These are phyloP conservation scores for Phrynocephalus versicolor DNA, from an alignment of 2,113 vertebrate genomes.

Conservation along the genomic window DNA sequence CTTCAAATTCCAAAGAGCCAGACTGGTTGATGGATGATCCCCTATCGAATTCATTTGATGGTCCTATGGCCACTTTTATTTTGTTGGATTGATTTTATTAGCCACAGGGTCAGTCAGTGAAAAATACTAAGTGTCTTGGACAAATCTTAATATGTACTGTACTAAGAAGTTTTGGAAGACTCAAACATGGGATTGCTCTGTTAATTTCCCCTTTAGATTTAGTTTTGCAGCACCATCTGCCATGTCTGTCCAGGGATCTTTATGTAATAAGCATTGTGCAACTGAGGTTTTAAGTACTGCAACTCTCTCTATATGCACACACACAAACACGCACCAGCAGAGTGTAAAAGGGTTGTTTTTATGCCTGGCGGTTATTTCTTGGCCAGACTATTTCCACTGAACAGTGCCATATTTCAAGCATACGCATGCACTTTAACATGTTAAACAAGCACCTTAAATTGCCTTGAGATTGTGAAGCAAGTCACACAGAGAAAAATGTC, in stretches of 20 bases:
- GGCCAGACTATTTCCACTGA: slow-evolving; percentile 50
- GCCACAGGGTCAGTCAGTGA: slow-evolving; percentile 16
- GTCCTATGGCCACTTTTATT: neutral
- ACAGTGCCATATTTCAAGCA: slow-evolving; percentile 66
- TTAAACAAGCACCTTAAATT: slow-evolving; percentile 57
- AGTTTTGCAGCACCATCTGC: slow-evolving; percentile 38
- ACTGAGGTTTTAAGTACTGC: slow-evolving; percentile 57
- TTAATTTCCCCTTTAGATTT: slow-evolving; percentile 37
- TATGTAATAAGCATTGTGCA: slow-evolving; percentile 71
- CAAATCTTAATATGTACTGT: neutral
- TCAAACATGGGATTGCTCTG: neutral
- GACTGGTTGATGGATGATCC: slow-evolving; percentile 17
- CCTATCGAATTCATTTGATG: slow-evolving; percentile 2
- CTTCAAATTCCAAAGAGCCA: slow-evolving; percentile 27
- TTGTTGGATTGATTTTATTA: slow-evolving; percentile 25
- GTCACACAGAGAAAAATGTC: slow-evolving; percentile 69
- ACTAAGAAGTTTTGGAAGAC: slow-evolving; percentile 19
- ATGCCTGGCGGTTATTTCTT: slow-evolving; percentile 46
- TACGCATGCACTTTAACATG: slow-evolving; percentile 65
- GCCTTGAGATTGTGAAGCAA: slow-evolving; percentile 50
- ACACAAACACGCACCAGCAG: too few relatives aligned
- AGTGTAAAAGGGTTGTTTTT: slow-evolving; percentile 28
- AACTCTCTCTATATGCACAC: neutral
- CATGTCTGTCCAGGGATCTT: slow-evolving; percentile 32
- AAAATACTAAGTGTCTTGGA: slow-evolving; percentile 18